phyloP scores from a whole-genome alignment of 2,888 invertebrate genomes.

The Copidosoma aretas region DNA sequence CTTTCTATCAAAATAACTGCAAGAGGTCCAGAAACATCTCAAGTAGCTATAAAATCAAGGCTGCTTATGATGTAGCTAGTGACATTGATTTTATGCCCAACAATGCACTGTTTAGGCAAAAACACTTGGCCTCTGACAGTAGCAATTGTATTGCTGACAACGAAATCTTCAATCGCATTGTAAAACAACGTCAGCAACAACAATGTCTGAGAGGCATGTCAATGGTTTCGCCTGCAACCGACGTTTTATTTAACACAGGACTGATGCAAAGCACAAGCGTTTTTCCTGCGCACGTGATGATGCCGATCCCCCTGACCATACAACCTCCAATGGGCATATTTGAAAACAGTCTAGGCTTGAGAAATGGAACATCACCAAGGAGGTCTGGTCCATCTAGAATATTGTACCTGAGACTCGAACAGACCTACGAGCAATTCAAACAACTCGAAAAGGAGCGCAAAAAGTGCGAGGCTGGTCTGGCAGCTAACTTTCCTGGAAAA shows the following conservation, averaged over 20 bases:
- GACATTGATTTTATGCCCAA: constrained; percentile 49
- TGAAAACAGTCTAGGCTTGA: constrained; percentile 50
- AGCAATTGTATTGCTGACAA: constrained; percentile 45
- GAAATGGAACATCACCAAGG: constrained; percentile 55
- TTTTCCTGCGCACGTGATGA: constrained; percentile 55
- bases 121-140: constrained; percentile 24
- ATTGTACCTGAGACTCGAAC: constrained; percentile 75
- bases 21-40: constrained; percentile 49
- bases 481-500: constrained; percentile 79
- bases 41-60: constrained; percentile 52
- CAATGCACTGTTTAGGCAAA: constrained; percentile 49
- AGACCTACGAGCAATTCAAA: constrained; percentile 81
- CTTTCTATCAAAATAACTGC: constrained; percentile 49
- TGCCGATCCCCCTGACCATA: constrained; percentile 53
- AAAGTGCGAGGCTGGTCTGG: constrained; percentile 78
- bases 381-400: constrained; percentile 68
- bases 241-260: constrained; percentile 55
- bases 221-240: constrained; percentile 50
- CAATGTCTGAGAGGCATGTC: constrained; percentile 43
- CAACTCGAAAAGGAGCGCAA: constrained; percentile 81
- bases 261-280: constrained; percentile 50
- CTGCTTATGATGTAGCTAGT: constrained; percentile 50
- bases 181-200: constrained; percentile 53
- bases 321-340: constrained; percentile 54
- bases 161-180: constrained; percentile 54